These are phyloP conservation scores for Hyphantria cunea DNA, from an alignment of 1,140 invertebrate species.

Conservation along the genomic window DNA sequence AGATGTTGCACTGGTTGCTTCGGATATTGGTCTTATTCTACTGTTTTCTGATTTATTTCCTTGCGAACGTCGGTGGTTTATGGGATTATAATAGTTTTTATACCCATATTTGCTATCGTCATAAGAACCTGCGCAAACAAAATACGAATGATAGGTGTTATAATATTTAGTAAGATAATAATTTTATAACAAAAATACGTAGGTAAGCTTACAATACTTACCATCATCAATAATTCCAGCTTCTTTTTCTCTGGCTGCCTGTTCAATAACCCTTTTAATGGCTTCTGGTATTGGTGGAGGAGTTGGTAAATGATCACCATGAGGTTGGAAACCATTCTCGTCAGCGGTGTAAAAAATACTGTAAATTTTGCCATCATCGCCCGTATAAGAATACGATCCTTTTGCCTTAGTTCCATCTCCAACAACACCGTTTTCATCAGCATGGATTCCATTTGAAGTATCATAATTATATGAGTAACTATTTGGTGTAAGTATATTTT, in stretches of 20 bases:
- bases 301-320: slow-evolving; percentile 91
- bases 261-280: slow-evolving; percentile 79
- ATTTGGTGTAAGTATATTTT: slow-evolving; percentile 79
- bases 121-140: slow-evolving; percentile 56
- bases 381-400: slow-evolving; percentile 84
- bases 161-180: neutral
- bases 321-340: slow-evolving; percentile 82
- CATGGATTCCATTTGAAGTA: slow-evolving; percentile 85
- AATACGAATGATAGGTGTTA: slow-evolving; percentile 4
- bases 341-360: slow-evolving; percentile 86
- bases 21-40: neutral
- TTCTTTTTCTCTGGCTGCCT: slow-evolving; percentile 52
- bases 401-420: slow-evolving; percentile 72
- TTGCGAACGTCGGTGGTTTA: slow-evolving; percentile 7
- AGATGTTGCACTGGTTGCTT: no score
- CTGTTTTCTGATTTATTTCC: neutral
- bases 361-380: slow-evolving; percentile 84
- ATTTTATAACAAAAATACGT: no score
- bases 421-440: slow-evolving; percentile 81
- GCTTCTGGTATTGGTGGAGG: slow-evolving; percentile 82
- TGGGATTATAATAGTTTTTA: slow-evolving; percentile 41
- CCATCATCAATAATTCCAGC: slow-evolving; percentile 61
- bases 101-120: slow-evolving; percentile 65
- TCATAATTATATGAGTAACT: slow-evolving; percentile 83
- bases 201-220: slow-evolving; percentile 37